phyloP scores from a whole-genome alignment of 2,888 invertebrate genomes.

The Scrobipalpa costella region DNA sequence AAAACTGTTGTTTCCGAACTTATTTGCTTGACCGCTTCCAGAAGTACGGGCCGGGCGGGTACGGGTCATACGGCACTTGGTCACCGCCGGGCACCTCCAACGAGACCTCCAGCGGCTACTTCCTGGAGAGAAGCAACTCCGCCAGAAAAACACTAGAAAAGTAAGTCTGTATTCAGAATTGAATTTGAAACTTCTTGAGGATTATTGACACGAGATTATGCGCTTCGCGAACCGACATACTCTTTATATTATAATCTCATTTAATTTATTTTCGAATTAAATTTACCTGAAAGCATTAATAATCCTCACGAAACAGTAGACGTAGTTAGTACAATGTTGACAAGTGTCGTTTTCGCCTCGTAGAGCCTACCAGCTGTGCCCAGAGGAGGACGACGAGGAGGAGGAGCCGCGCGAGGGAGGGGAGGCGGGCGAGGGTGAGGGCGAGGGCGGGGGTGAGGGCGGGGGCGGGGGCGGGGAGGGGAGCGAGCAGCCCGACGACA shows the following conservation, averaged over 20 bases:
- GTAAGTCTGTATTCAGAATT: conserved; percentile 46
- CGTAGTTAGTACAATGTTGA: not conserved
- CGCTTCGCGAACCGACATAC: not conserved
- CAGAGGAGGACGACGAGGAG: conserved; percentile 76
- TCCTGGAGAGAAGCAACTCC: conserved; percentile 95
- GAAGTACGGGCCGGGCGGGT: conserved; percentile 82
- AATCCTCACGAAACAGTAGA: not conserved
- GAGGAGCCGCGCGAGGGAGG: conserved; percentile 60
- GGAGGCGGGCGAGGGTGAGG: conserved; percentile 34
- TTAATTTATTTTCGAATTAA: no score
- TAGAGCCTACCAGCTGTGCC: conserved; percentile 75
- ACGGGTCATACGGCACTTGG: conserved; percentile 93
- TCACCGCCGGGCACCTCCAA: conserved; percentile 97
- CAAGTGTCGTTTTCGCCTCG: not conserved
- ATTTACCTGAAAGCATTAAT: not conserved
- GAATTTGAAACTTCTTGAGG: not conserved
- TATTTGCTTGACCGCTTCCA: conserved; percentile 44
- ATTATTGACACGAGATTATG: not conserved
- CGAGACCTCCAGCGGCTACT: conserved; percentile 96
- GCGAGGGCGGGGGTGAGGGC: conserved; percentile 52
- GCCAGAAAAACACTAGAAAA: conserved; percentile 91
- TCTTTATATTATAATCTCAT: no score
- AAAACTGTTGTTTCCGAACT: not conserved
- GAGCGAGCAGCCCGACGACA: no score
- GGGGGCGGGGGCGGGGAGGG: conserved; percentile 50